phyloP scores from a whole-genome alignment of 2,797 vertebrate genomes.

The Myotis myotis region DNA sequence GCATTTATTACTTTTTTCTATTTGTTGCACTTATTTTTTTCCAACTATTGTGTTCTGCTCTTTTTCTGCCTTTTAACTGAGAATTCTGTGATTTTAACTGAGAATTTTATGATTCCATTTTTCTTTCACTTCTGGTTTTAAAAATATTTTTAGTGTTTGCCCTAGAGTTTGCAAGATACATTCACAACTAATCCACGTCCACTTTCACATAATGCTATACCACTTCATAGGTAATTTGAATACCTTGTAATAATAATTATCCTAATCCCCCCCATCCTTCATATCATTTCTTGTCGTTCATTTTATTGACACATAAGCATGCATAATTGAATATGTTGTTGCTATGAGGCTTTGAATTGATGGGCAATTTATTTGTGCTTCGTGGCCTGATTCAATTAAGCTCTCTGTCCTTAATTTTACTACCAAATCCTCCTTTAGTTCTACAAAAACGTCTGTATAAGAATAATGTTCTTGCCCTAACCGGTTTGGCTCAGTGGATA shows the following conservation, averaged over 20 bases:
- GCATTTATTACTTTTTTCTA: not conserved
- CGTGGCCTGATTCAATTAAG: not conserved
- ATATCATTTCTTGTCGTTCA: not conserved
- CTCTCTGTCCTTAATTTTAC: not conserved
- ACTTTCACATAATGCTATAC: not conserved
- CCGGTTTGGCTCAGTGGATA: no score
- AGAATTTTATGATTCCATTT: not conserved
- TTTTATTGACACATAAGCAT: not conserved
- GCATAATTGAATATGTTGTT: not conserved
- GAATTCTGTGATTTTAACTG: not conserved
- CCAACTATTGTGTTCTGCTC: not conserved
- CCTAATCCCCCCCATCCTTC: not conserved
- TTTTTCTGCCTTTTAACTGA: not conserved
- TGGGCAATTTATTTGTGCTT: not conserved
- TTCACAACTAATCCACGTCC: not conserved
- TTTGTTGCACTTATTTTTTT: not conserved
- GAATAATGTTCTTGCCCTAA: not conserved
- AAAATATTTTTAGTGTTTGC: not conserved
- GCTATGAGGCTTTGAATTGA: not conserved
- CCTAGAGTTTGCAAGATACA: not conserved
- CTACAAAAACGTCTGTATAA: fast-evolving
- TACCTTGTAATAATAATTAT: not conserved
- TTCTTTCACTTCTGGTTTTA: not conserved
- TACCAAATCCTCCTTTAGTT: not conserved
- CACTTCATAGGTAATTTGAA: not conserved